These are phyloP conservation scores for Leucosticte australis DNA, from an alignment of 2,113 vertebrate species.

Conservation along the genomic window DNA sequence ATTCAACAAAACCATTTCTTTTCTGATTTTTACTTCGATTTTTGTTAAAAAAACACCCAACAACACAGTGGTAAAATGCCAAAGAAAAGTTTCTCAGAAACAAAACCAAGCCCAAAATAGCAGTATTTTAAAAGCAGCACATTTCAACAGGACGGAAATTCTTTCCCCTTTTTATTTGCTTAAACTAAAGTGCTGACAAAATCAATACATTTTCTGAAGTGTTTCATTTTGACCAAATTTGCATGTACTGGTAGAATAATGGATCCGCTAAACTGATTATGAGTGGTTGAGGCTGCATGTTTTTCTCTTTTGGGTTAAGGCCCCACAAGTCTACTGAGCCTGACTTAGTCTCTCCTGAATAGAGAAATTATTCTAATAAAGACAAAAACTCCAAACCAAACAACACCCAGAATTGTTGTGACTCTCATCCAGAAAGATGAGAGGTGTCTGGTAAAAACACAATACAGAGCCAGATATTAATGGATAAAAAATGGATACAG, in stretches of 20 bases:
- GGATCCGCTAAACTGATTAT: background rate
- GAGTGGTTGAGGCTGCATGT: background rate
- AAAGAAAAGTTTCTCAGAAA: background rate
- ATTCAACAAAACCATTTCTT: background rate
- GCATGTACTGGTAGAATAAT: background rate
- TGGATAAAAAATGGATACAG: too few species aligned
- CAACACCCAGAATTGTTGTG: background rate
- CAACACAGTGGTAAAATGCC: background rate
- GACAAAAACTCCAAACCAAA: background rate
- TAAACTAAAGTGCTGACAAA: slow-evolving; percentile 5
- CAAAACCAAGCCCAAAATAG: background rate
- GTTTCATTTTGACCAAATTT: slow-evolving; percentile 44
- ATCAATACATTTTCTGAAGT: background rate
- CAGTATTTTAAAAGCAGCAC: background rate
- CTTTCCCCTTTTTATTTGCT: background rate
- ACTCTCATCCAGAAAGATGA: background rate
- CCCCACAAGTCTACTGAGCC: background rate
- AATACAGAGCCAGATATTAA: background rate
- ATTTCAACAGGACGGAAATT: background rate
- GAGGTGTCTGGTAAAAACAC: background rate
- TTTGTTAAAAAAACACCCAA: background rate
- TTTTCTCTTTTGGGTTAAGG: background rate
- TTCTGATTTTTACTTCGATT: background rate
- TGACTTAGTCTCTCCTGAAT: background rate
- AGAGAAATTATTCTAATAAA: background rate